Evolutionary conservation across 2,113 vertebrate species (phyloP).

Genomic region (Lutjanus erythropterus): DNA sequence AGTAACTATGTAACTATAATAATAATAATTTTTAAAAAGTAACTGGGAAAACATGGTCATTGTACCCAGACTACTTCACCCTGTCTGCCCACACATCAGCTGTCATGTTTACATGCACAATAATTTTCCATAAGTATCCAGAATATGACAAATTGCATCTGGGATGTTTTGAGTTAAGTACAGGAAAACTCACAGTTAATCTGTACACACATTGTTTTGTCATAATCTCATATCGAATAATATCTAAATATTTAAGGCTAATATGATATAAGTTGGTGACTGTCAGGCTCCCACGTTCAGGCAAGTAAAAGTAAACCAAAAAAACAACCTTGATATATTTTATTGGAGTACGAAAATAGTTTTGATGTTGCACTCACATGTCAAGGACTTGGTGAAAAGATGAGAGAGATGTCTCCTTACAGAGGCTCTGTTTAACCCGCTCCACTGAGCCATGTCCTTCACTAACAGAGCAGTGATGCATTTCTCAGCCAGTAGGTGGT

Average conservation of each 20-base stretch:
- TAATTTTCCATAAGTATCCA: no score
- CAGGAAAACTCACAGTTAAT: no score
- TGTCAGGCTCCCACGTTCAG: not conserved
- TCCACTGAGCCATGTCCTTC: not conserved
- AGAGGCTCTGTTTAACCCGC: no score
- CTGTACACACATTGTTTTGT: not conserved
- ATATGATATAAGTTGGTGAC: not conserved
- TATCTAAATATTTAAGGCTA: not conserved
- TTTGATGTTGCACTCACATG: not conserved
- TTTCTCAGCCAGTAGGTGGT: constrained; percentile 66
- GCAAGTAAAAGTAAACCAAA: not conserved
- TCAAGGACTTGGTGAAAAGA: not conserved
- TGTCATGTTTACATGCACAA: no score
- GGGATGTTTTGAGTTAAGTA: not conserved
- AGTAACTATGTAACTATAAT: no score
- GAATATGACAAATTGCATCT: no score
- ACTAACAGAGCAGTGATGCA: constrained; percentile 4
- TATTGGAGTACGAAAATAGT: not conserved
- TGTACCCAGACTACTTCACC: no score
- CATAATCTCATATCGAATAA: not conserved
- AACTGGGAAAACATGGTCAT: no score
- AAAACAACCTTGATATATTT: not conserved
- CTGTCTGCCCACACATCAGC: no score
- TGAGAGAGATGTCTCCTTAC: no score
- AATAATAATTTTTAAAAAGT: no score